Evolutionary conservation across 2,113 vertebrate species (phyloP), one percentile per base, ranked within the genome.

Genomic region (chimpanzee (Pan troglodytes)): DNA sequence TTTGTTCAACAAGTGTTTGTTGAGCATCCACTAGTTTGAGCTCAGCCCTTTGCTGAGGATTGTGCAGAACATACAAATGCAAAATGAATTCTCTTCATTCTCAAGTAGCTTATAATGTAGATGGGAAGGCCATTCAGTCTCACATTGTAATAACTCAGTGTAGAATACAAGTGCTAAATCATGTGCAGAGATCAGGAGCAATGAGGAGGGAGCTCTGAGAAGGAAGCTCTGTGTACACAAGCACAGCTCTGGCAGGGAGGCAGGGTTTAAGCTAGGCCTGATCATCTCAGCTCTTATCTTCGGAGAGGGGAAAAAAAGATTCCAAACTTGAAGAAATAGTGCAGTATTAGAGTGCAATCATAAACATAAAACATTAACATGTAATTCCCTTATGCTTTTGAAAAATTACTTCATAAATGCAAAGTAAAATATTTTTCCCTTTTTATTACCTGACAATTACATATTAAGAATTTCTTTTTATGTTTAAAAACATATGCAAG

Each of bases 401-500:
- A 99, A 99, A 99, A 99, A 99, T 99, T 98, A 99, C 99, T 99
- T 99, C 98, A 99, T 99, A 99, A 99, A 99, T 97, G 97, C 98
- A 98, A 98, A 99, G 98, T 99, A 99, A 99, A 99, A 99, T 99
- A 99, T 99, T 99, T 98, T 98, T 96, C 97, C 98, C 97, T 99
- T 99, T 99, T 99, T 99, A 99, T 99, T 99, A 99, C 98, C 99
- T 99, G 99, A 99, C 99, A 99, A 99, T 99, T 99, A 99, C 99
- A 99, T 99, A 99, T 99, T 99, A 99, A 99, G 98, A 99, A 99
- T 99, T 99, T 99, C 99, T 99, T 99, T 99, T 99, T 99, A 99
- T 99, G 99, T 99, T 99, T 99, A 98, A 99, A 98, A 99, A 99
- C 99, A 99, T 99, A 99, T 99, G 98, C 98, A 99, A 98, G 98